Conservation (phyloP, 2,888 invertebrate species). For the Zaprionus obscuricornis region DNA sequence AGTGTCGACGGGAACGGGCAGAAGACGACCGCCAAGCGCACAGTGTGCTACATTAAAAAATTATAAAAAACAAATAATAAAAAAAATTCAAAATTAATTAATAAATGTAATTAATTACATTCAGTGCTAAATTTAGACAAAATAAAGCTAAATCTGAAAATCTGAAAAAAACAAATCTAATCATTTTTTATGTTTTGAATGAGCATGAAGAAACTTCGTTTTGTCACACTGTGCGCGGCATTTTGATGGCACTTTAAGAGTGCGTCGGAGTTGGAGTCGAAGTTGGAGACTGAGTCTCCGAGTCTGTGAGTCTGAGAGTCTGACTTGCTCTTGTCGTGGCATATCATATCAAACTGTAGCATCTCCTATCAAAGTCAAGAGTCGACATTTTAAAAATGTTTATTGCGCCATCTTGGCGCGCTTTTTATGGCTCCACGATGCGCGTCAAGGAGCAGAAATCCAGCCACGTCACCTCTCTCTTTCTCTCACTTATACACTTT, state of each 20-base stretch:
- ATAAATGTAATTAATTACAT: too few relatives aligned
- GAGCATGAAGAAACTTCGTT: too few relatives aligned
- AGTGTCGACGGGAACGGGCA: too few relatives aligned
- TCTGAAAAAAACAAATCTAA: not conserved
- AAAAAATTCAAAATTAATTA: too few relatives aligned
- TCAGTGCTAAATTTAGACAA: not conserved
- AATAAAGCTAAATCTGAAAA: not conserved
- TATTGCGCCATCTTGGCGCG: conserved; percentile 67
- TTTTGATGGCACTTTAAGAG: too few relatives aligned
- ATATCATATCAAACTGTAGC: conserved; percentile 30
- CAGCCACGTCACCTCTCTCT: not conserved
- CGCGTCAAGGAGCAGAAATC: conserved; percentile 19
- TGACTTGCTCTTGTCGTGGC: not conserved
- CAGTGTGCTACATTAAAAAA: too few relatives aligned
- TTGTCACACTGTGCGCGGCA: too few relatives aligned
- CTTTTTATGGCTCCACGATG: conserved; percentile 53
- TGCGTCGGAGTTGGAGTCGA: too few relatives aligned
- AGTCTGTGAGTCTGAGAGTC: conserved; percentile 1
- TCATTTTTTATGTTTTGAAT: not conserved
- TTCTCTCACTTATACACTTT: not conserved
- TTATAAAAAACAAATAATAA: too few relatives aligned
- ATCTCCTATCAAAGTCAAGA: conserved; percentile 70
- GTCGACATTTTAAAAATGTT: conserved; percentile 76
- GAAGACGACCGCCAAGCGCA: too few relatives aligned
- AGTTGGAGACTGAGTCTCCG: too few relatives aligned